Evolutionary conservation across 2,797 vertebrate genomes (phyloP), one percentile per base, ranked within the genome.

Genomic region (Halcyon badia): DNA sequence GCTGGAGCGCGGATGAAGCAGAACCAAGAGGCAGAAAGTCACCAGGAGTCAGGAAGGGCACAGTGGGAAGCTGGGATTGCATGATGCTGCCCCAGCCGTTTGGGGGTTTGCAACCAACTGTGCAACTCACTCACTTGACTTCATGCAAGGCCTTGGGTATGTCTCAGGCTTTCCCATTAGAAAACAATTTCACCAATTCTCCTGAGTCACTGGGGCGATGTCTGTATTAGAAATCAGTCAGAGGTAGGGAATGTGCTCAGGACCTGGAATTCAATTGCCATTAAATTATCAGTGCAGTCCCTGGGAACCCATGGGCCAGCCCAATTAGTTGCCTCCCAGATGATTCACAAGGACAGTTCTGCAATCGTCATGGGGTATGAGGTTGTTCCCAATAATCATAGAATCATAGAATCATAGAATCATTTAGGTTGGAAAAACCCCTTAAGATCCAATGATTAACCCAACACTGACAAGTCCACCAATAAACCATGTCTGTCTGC

Each of bases 41-140:
- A 35, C 94, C 78, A 17, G 95, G 95, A 95, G 92, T 73, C 21
- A 0, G 88, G 90, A 82, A 90, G 61, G 83, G 90, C 94, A 82
- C 94, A 90, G 94, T 87, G 73, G 94, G 95, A 82, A 93, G 58
- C 80, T 72, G 83, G 83, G 66, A 93, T 93, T 78, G 76, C 65
- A 49, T 12, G 57, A 78, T 42, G 75, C 76, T 86, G 57, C 85
- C 57, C 83, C 85, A 86, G 61, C 31, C 54, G 0, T 71, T 68
- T 48, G 6, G 28, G 75, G 72, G 64, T 26, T 95, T 94, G 39
- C 2, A 0, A 39, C 2, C 51, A 41, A 28, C 52, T 87, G 42
- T 25, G 56, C 37, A 61, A 5, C 9, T 26, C 68, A 5, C 25
- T 94, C 66, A 5, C 73, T 75, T 3, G 48, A 66, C 44, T 90